Percentiles rank a stretch among this genome's conserved stretches.
phyloP scores from a whole-genome alignment of 1,140 invertebrate species.

The Sarcophaga peregrina region DNA sequence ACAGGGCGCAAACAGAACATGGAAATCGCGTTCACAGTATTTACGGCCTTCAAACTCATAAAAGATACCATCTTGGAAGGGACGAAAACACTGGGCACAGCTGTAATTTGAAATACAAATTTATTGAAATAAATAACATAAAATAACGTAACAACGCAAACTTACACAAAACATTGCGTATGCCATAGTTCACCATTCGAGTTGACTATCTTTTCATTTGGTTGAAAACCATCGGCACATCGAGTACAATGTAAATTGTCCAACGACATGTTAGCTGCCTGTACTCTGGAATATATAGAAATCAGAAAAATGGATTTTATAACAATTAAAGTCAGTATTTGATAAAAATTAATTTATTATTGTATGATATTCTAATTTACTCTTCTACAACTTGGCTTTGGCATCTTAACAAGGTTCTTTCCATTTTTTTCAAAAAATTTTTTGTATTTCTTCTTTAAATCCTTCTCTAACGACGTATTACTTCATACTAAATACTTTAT shows the following conservation, averaged over 20 bases:
- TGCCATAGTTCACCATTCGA: conserved; percentile 99
- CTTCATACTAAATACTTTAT: not conserved
- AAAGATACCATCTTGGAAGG: conserved; percentile 97
- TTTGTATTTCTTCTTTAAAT: not conserved
- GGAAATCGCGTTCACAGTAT: conserved; percentile 99
- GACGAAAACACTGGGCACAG: conserved; percentile 98
- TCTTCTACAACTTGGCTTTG: not conserved
- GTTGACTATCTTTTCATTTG: conserved; percentile 98
- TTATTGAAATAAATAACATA: conserved; percentile 12
- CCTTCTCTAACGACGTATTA: conserved; percentile 29
- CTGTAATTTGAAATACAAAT: conserved; percentile 68
- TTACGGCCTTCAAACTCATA: conserved; percentile 99
- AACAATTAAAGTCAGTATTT: too few relatives aligned
- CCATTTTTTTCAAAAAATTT: not conserved
- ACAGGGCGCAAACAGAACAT: conserved; percentile 97
- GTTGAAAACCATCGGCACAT: conserved; percentile 92
- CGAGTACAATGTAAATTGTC: conserved; percentile 93
- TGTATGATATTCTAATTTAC: not conserved
- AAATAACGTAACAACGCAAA: conserved; percentile 55
- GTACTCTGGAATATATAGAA: conserved; percentile 54
- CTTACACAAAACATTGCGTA: conserved; percentile 99
- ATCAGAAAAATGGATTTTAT: too few relatives aligned
- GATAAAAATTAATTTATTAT: too few relatives aligned
- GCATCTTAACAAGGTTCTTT: not conserved
- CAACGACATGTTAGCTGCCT: conserved; percentile 76